Base-by-base conservation (phyloP, 2,797 vertebrate genomes). In the Zalophus californianus region DNA sequence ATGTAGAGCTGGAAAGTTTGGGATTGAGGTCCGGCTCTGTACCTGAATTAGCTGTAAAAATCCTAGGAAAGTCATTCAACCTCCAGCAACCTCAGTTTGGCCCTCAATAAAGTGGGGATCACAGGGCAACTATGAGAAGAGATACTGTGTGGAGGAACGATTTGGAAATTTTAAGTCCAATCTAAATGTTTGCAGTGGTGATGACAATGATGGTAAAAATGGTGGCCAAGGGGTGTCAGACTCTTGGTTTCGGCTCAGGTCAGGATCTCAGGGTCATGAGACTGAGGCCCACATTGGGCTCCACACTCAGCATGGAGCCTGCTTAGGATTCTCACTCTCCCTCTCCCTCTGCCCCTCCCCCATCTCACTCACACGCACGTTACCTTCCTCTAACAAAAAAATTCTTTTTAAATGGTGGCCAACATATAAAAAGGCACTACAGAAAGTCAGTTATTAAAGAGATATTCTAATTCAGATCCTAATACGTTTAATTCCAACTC, bases 401-500 rank as follows among this genome's bases (percentile, higher is more conserved):
- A 23, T 25, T 25, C 10, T 58, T 62, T 2, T 35, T 4, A 73
- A 48, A 50, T 50, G 27, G 8, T 16, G 2, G 35, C 50, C 11
- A 72, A 86, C 58, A 88, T 3, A 70, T 48, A 89, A 62, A 90
- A 54, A 64, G 54, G 85, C 20, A 44, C 68, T 48, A 78, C 2
- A 84, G 52, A 11, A 85, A 58, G 32, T 35, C 35, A 41, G 44
- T 70, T 92, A 80, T 58, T 77, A 80, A 70, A 80, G 44, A 82
- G 7, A 88, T 2, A 79, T 72, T 85, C 82, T 66, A 56, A 60
- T 79, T 85, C 62, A 77, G 73, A 90, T 13, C 7, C 48, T 56
- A 32, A 94, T 58, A 44, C 62, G 58, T 66, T 75, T 77, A 54
- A 38, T 86, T 78, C 15, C 72, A 86, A 35, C 38, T 94, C 9